A percentile compares a stretch with the other conserved stretches of the same genome.
These are phyloP conservation scores for Artibeus jamaicensis DNA, from an alignment of 2,797 vertebrate species.

Conservation along the genomic window DNA sequence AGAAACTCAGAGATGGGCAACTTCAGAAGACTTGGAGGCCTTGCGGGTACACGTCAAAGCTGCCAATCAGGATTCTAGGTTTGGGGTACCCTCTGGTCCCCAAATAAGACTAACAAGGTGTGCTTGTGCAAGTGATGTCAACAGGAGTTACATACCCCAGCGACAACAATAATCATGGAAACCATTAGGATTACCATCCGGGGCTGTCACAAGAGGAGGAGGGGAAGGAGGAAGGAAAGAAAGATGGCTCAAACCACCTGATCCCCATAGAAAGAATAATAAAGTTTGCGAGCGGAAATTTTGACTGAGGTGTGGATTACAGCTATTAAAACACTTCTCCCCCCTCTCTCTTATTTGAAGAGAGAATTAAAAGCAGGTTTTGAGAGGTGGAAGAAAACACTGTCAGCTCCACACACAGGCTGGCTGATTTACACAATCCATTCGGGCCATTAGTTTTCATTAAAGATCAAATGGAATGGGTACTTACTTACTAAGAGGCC, in stretches of 20 bases:
- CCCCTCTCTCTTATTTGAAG: conserved; percentile 87
- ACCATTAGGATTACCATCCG: conserved; percentile 55
- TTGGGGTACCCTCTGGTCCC: not conserved
- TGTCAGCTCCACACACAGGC: conserved; percentile 98
- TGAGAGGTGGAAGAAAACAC: conserved; percentile 90
- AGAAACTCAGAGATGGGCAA: not conserved
- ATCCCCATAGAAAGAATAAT: conserved; percentile 83
- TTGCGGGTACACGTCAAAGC: not conserved
- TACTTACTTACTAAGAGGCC: conserved; percentile 99
- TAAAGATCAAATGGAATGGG: conserved; percentile 99
- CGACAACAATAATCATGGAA: conserved; percentile 69
- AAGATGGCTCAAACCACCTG: conserved; percentile 81
- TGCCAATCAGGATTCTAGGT: conserved; percentile 15
- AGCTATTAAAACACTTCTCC: conserved; percentile 88
- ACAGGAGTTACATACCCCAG: conserved; percentile 74
- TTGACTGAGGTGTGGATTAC: conserved; percentile 90
- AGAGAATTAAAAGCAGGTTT: conserved; percentile 90
- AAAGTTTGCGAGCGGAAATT: conserved; percentile 88
- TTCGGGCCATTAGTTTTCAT: conserved; percentile 99
- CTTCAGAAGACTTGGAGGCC: not conserved
- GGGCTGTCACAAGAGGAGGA: conserved; percentile 49
- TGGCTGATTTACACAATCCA: conserved; percentile 99
- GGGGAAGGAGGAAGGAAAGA: conserved; percentile 73
- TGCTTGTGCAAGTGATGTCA: conserved; percentile 56
- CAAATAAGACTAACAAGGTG: conserved; percentile 58